phyloP scores from a whole-genome alignment of 1,140 invertebrate species.

The Pseudomyrmex gracilis region DNA sequence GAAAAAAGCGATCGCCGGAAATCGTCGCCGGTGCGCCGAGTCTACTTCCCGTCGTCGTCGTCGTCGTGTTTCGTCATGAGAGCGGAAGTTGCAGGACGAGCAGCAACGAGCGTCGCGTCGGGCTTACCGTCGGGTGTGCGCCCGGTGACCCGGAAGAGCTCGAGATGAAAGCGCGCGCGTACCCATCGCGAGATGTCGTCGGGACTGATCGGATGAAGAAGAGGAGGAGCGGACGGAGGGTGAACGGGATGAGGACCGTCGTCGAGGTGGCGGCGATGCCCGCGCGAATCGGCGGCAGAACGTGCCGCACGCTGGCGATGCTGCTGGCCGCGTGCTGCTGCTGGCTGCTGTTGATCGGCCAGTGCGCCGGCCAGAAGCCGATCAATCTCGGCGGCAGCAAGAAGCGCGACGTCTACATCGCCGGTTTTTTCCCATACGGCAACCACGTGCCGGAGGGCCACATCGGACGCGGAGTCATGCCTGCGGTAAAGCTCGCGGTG shows the following conservation, averaged over 20 bases:
- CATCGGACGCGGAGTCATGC: conserved; percentile 95
- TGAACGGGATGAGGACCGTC: conserved; percentile 22
- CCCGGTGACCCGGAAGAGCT: conserved; percentile 17
- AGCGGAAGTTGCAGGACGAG: conserved; percentile 12
- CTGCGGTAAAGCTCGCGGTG: conserved; percentile 95
- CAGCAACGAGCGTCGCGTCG: conserved; percentile 34
- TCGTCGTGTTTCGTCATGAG: conserved; percentile 33
- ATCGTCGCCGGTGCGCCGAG: not conserved
- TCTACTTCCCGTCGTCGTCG: not conserved
- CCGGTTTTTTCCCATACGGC: conserved; percentile 95
- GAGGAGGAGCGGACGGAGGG: conserved; percentile 1
- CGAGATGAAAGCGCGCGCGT: conserved; percentile 48
- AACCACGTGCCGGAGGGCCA: conserved; percentile 88
- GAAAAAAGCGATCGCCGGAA: conserved; percentile 16
- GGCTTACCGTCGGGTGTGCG: conserved; percentile 36
- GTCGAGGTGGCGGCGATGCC: conserved; percentile 53
- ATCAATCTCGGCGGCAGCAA: conserved; percentile 85
- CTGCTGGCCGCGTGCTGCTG: conserved; percentile 70
- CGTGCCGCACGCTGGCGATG: conserved; percentile 48
- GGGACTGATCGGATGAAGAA: conserved; percentile 27
- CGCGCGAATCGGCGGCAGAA: conserved; percentile 56
- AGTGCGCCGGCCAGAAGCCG: conserved; percentile 85
- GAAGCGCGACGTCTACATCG: conserved; percentile 93
- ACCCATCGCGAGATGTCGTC: conserved; percentile 39
- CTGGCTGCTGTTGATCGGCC: conserved; percentile 74